Base-by-base conservation (phyloP, 2,797 vertebrate genomes). In the Eulemur mongoz region DNA sequence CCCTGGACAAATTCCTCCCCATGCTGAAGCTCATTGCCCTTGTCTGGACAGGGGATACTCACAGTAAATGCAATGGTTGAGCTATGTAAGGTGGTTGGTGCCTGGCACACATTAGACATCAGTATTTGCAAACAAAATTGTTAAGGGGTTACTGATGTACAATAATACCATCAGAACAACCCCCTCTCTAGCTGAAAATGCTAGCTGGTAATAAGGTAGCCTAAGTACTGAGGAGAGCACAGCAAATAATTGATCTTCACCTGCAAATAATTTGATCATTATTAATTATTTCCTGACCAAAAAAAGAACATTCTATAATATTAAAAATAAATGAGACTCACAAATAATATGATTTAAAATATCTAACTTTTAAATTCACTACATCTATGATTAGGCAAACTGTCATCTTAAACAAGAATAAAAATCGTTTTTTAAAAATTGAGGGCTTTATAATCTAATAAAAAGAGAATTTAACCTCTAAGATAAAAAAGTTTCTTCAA, bases 391-490 rank as follows among this genome's bases (percentile, higher is more conserved):
- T 50, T 12, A 95, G 38, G 25, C 7, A 90, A 22, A 92, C 2
- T 70, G 32, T 59, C 48, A 48, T n/a, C 89, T 72, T 72, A 81
- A 93, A 59, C 54, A 69, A 95, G 27, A 94, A 57, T 23, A 80
- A 93, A 96, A 30, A 61, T 61, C 12, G 13, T 61, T 61, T 61
- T 30, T 61, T 30, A 30, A 86, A 91, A 92, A 59, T 9, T 65
- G 61, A 89, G 40, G 40, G 43, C 40, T 93, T 92, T 67, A 82
- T 81, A 73, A 82, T 75, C 70, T 82, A 92, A 89, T 69, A 59
- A 38, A 43, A 70, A 32, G 17, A 87, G 94, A 95, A 40, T 40
- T 72, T 63, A 80, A 76, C 52, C 59, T 85, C 50, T 38, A 52
- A 13, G 12, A 35, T 11, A 43, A 43, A 43, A 43, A 43, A 7